Conservation (phyloP, 2,888 invertebrate species). For the Oscheius sp. region DNA sequence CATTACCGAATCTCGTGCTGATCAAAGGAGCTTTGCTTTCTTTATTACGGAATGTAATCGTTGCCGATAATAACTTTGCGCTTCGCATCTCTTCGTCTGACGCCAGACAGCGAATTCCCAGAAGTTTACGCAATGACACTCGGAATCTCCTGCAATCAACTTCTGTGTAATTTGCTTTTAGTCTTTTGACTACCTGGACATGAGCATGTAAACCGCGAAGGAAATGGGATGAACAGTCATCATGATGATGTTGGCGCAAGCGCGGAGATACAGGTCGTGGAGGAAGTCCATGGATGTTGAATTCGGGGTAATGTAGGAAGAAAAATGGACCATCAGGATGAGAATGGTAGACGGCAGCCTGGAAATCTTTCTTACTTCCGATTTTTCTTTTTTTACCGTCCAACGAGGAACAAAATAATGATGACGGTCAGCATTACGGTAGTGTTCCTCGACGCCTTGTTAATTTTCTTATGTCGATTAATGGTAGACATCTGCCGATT, state of each 20-base stretch:
- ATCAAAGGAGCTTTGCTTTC: slow-evolving; percentile 27
- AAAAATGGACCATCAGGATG: slow-evolving; percentile 51
- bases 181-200: slow-evolving; percentile 42
- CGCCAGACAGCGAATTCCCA: slow-evolving; percentile 55
- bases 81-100: slow-evolving; percentile 52
- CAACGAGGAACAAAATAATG: slow-evolving; percentile 60
- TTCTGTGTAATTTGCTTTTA: neutral
- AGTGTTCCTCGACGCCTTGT: slow-evolving; percentile 46
- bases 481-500: slow-evolving; percentile 32
- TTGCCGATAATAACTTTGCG: slow-evolving; percentile 2
- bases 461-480: slow-evolving; percentile 33
- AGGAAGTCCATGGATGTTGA: slow-evolving; percentile 44
- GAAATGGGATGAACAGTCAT: slow-evolving; percentile 62
- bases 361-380: neutral
- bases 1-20: slow-evolving; percentile 5
- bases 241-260: slow-evolving; percentile 53
- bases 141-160: slow-evolving; percentile 48
- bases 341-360: slow-evolving; percentile 53
- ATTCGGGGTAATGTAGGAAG: slow-evolving; percentile 40
- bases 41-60: slow-evolving; percentile 15
- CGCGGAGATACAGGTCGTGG: slow-evolving; percentile 48
- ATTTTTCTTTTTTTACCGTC: slow-evolving; percentile 36
- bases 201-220: slow-evolving; percentile 61
- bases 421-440: slow-evolving; percentile 64
- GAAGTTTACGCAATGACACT: slow-evolving; percentile 46